Evolutionary conservation across 2,888 invertebrate species (phyloP), one percentile per base, ranked within the genome.

Genomic region (Stramonita haemastoma): DNA sequence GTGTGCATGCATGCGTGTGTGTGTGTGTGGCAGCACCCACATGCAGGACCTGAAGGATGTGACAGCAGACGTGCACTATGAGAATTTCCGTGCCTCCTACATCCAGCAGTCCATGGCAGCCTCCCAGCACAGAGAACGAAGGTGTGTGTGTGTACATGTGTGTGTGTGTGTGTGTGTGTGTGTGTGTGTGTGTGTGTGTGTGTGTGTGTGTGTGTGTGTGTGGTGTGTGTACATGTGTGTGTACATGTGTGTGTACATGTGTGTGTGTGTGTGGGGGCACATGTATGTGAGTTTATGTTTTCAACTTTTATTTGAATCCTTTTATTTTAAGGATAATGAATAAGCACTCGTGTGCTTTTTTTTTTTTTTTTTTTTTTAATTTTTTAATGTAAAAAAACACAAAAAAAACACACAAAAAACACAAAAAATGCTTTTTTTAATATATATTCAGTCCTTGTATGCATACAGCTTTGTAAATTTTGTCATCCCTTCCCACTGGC

Each of bases 61-160:
- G 32, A 96, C 96, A 11, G 92, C 93, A 90, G 96, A 96, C 91
- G 94, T 96, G 6, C 96, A 96, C 92, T 96, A 96, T 91, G 96
- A 96, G 92, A 96, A 96, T 91, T 99, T 98, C 96, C 97, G 99
- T 91, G 98, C 98, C 34, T 98, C 98, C 96, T 98, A 98, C 96
- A 98, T 99, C 95, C 98, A 98, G 32, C 93, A 95, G 89, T 94
- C 95, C 90, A 93, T 95, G 92, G 92, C 91, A 11, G 93, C 90
- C 17, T 81, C 81, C 15, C 90, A 91, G 36, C 92, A 92, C 46
- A 93, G 89, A 84, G 94, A 94, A 57, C 90, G 95, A 88, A 93
- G 90, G 95, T 77, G 32, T 77, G 77, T 32, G 77, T 77, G 6
- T 77, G 77, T 32, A 32, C 32, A 4, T 77, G 32, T 32, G 32